phyloP scores from a whole-genome alignment of 1,140 invertebrate genomes.

The Polypedilum pembai region DNA sequence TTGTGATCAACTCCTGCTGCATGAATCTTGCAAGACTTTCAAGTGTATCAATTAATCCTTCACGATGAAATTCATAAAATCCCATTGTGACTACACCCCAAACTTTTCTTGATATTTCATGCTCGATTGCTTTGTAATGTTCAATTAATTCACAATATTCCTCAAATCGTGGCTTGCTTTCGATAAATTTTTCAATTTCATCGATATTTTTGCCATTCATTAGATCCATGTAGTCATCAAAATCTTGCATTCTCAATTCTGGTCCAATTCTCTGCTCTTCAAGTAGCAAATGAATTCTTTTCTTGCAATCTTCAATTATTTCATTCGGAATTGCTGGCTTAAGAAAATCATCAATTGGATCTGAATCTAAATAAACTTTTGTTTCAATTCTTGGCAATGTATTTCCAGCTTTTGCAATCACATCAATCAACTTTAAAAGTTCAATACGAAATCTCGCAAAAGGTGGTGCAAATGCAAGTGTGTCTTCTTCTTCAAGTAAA shows the following conservation, averaged over 20 bases:
- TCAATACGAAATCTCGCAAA: constrained; percentile 65
- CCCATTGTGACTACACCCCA: constrained; percentile 65
- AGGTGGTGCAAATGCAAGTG: constrained; percentile 69
- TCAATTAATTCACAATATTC: constrained; percentile 57
- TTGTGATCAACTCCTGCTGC: constrained; percentile 59
- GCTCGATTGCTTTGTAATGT: constrained; percentile 56
- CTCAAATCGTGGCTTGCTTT: constrained; percentile 56
- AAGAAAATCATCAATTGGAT: constrained; percentile 36
- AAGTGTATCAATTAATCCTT: constrained; percentile 67
- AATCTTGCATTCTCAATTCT: constrained; percentile 62
- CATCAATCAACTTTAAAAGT: constrained; percentile 62
- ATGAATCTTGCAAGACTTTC: constrained; percentile 59
- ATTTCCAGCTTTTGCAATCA: constrained; percentile 60
- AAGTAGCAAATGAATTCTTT: constrained; percentile 52
- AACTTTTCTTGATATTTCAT: constrained; percentile 55
- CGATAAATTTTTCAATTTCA: constrained; percentile 61
- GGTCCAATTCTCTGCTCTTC: constrained; percentile 63
- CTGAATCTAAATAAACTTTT: constrained; percentile 39
- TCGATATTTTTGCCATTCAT: constrained; percentile 62
- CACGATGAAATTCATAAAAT: constrained; percentile 78
- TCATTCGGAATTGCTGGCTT: constrained; percentile 62
- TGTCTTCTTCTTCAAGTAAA: constrained; percentile 53
- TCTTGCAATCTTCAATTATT: constrained; percentile 51
- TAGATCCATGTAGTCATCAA: constrained; percentile 72
- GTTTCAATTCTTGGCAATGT: constrained; percentile 64